Conservation (phyloP, 2,113 vertebrate species). For the Rissa tridactyla region DNA sequence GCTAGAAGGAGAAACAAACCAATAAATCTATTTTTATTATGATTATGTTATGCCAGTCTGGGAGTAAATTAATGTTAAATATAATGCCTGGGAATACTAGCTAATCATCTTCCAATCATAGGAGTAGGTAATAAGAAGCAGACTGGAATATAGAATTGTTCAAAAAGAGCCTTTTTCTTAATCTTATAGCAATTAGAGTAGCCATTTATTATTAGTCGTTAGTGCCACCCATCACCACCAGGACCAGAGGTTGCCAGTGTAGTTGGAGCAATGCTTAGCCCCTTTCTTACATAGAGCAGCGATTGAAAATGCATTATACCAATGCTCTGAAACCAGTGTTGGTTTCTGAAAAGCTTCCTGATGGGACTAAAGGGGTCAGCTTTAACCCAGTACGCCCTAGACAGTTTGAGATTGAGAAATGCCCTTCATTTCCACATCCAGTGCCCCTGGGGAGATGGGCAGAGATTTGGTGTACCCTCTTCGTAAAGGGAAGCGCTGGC, state of each 20-base stretch:
- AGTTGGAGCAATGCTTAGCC: neutral
- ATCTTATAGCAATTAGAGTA: neutral
- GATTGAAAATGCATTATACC: neutral
- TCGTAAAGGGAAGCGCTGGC: neutral
- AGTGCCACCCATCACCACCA: neutral
- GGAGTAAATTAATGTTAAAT: constrained; percentile 23
- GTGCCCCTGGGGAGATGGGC: neutral
- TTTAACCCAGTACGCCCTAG: neutral
- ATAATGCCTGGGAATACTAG: neutral
- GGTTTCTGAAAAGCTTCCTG: neutral
- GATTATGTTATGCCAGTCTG: neutral
- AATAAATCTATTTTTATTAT: constrained; percentile 43
- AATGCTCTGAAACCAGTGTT: neutral
- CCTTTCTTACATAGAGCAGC: neutral
- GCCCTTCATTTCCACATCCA: neutral
- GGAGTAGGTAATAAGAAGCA: neutral
- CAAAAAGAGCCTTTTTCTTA: neutral
- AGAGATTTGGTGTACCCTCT: neutral
- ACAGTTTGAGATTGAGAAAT: neutral
- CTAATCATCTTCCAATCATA: neutral
- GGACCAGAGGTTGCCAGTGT: neutral
- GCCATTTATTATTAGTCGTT: neutral
- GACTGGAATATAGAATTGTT: neutral
- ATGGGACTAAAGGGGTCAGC: neutral
- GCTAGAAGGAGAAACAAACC: constrained; percentile 20